Evolutionary conservation across 1,140 invertebrate genomes (phyloP).

Genomic region (Rhopalosiphum maidis): DNA sequence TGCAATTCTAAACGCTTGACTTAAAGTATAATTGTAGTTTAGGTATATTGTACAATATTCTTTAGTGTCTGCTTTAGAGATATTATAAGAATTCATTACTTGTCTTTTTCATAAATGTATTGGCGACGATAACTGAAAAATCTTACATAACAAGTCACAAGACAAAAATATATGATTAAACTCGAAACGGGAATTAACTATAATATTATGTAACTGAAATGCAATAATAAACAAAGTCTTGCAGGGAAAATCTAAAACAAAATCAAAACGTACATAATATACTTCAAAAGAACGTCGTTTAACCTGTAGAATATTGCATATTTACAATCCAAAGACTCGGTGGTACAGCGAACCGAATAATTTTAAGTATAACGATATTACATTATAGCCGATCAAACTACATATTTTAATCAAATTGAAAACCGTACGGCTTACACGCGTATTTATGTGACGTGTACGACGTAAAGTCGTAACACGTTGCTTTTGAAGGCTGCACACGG

Average conservation of each 20-base stretch:
- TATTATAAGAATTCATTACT: no score
- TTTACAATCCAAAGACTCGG: background rate
- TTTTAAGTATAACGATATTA: background rate
- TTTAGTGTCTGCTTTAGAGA: no score
- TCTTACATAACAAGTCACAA: background rate
- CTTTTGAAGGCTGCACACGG: background rate
- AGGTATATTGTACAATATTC: background rate
- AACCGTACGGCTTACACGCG: background rate
- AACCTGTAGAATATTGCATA: background rate
- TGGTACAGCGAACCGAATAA: background rate
- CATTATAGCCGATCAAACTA: background rate
- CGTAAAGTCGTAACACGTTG: conserved; percentile 3
- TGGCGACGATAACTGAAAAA: background rate
- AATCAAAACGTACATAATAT: background rate
- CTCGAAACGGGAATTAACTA: background rate
- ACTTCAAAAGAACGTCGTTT: background rate
- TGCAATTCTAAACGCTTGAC: no score
- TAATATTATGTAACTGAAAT: background rate
- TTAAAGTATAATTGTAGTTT: no score
- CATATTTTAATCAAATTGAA: conserved; percentile 2
- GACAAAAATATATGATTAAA: background rate
- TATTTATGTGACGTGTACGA: background rate
- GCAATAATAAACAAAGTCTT: background rate
- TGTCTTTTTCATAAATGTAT: background rate
- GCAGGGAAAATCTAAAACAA: background rate